Evolutionary conservation across 2,797 vertebrate species (phyloP).

Genomic region (Selene dorsalis): DNA sequence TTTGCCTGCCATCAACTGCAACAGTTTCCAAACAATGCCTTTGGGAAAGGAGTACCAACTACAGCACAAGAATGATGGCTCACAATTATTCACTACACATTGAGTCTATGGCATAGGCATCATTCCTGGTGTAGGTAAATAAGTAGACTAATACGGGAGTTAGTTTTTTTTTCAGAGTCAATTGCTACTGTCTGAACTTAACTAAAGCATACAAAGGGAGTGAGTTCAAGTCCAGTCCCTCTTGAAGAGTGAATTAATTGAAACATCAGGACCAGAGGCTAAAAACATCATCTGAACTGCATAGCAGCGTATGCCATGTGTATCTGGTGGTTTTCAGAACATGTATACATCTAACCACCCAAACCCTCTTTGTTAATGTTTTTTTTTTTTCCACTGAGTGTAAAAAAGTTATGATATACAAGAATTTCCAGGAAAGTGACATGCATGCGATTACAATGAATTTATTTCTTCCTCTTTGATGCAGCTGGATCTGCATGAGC

Average conservation of each 20-base stretch:
- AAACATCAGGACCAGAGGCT: constrained; percentile 1
- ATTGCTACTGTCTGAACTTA: background rate
- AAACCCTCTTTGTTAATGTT: constrained; percentile 2
- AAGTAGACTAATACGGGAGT: background rate
- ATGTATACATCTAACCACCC: constrained; percentile 2
- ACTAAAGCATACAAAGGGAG: background rate
- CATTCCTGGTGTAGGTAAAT: background rate
- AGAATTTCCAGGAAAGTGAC: constrained; percentile 6
- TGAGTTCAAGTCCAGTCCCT: background rate
- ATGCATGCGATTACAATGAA: background rate
- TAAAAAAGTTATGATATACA: background rate
- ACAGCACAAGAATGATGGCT: constrained; percentile 6
- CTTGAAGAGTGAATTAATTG: background rate
- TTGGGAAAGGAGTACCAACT: background rate
- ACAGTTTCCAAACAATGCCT: constrained; percentile 21
- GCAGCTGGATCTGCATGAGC: background rate
- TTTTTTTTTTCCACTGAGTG: constrained; percentile 5
- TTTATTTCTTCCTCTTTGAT: background rate
- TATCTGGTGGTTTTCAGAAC: background rate
- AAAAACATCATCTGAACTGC: background rate
- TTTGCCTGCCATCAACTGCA: constrained; percentile 34
- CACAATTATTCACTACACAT: background rate
- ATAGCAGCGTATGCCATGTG: background rate
- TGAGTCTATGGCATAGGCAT: constrained; percentile 17
- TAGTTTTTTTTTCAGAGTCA: background rate